Conservation (phyloP, 2,797 vertebrate species). For the Cichlasoma orientale region DNA sequence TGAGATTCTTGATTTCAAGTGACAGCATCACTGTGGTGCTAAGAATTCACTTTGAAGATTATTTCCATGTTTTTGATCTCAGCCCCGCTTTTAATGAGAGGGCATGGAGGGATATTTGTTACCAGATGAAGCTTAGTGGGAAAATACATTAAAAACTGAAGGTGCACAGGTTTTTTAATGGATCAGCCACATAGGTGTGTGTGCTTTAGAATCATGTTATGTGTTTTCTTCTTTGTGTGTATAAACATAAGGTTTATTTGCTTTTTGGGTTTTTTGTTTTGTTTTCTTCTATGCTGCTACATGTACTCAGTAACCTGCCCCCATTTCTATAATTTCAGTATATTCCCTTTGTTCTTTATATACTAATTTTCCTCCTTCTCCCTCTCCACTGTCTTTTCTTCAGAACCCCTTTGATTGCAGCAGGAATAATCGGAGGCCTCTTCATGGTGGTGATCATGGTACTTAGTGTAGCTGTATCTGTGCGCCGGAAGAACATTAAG, state of each 20-base stretch:
- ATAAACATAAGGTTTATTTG: not conserved
- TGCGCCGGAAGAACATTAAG: slow-evolving; percentile 96
- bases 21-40: slow-evolving; percentile 36
- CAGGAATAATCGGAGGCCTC: slow-evolving; percentile 93
- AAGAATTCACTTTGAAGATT: slow-evolving; percentile 56
- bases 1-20: slow-evolving; percentile 52
- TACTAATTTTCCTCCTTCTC: not conserved
- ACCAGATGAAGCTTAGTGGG: slow-evolving; percentile 11
- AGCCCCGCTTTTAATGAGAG: slow-evolving; percentile 49
- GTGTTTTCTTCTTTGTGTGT: not conserved
- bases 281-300: not conserved
- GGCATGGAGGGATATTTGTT: slow-evolving; percentile 42
- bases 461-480: slow-evolving; percentile 90
- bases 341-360: slow-evolving; percentile 23
- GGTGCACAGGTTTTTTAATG: slow-evolving; percentile 2
- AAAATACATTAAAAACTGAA: slow-evolving; percentile 16
- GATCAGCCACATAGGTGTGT: not conserved
- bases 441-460: slow-evolving; percentile 95
- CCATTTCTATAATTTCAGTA: not conserved
- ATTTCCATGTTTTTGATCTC: slow-evolving; percentile 64
- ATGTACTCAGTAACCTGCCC: not conserved
- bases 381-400: slow-evolving; percentile 5
- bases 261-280: not conserved
- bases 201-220: not conserved
- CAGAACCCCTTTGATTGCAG: slow-evolving; percentile 96